A percentile compares a stretch with the other conserved stretches of the same genome.
phyloP scores from a whole-genome alignment of 2,888 invertebrate genomes.

The Arctia plantaginis region DNA sequence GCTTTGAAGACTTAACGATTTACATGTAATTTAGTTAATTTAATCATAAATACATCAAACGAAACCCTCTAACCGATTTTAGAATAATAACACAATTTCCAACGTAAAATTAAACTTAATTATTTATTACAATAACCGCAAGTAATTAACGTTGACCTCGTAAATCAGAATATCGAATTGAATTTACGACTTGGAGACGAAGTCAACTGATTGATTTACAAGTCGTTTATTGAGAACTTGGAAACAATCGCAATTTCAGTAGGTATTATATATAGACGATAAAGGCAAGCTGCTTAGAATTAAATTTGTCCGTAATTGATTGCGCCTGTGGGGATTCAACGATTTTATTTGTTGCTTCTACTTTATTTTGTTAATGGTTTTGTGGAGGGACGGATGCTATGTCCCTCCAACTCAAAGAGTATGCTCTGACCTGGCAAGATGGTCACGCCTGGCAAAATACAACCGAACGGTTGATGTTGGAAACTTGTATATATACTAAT shows the following conservation, averaged over 20 bases:
- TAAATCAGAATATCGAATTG: constrained; percentile 25
- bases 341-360: neutral
- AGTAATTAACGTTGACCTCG: constrained; percentile 43
- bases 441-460: neutral
- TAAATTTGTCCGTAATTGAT: constrained; percentile 29
- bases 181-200: constrained; percentile 22
- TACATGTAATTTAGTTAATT: neutral
- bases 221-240: constrained; percentile 47
- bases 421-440: neutral
- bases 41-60: neutral
- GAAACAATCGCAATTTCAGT: constrained; percentile 48
- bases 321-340: neutral
- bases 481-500: neutral
- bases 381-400: neutral
- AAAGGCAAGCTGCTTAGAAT: constrained; percentile 32
- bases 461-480: neutral
- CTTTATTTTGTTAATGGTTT: neutral
- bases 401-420: neutral
- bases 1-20: neutral
- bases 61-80: neutral
- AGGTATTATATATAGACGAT: constrained; percentile 39
- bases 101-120: constrained; percentile 15
- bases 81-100: neutral
- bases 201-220: constrained; percentile 49
- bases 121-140: constrained; percentile 26